A percentile compares a stretch with the other conserved stretches of the same genome.
Evolutionary conservation across 2,888 invertebrate genomes (phyloP).

Genomic region (Tenthredo livida): DNA sequence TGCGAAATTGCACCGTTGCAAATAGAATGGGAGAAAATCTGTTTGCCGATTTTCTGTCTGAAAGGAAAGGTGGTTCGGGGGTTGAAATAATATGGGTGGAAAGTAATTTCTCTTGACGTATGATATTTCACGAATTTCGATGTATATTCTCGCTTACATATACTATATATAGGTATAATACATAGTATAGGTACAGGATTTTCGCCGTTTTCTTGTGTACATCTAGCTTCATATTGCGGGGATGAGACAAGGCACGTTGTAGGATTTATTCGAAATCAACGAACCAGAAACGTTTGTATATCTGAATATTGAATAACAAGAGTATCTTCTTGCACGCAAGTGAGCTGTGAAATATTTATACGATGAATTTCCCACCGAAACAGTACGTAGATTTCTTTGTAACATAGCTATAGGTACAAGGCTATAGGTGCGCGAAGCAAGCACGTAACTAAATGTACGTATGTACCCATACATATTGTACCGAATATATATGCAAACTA

Average conservation of each 20-base stretch:
- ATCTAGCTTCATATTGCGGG: neutral
- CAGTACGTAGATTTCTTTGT: neutral
- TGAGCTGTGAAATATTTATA: slow-evolving; percentile 46
- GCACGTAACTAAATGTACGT: neutral
- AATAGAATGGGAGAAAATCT: neutral
- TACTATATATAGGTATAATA: neutral
- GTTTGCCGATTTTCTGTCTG: neutral
- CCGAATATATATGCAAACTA: neutral
- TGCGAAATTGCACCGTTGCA: too few species aligned
- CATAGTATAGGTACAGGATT: neutral
- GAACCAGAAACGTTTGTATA: slow-evolving; percentile 34
- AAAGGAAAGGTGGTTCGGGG: neutral
- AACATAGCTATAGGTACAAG: neutral
- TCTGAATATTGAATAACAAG: slow-evolving; percentile 50
- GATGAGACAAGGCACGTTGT: neutral
- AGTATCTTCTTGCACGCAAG: slow-evolving; percentile 45
- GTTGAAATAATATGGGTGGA: neutral
- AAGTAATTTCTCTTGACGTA: slow-evolving; percentile 10
- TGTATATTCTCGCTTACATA: neutral
- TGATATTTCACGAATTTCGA: slow-evolving; percentile 16
- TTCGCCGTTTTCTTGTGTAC: neutral
- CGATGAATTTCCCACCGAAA: slow-evolving; percentile 49
- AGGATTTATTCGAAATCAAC: slow-evolving; percentile 49
- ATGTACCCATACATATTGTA: neutral
- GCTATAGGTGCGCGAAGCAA: neutral